Base-by-base conservation (phyloP, 2,113 vertebrate species). In the Camarhynchus parvulus region DNA sequence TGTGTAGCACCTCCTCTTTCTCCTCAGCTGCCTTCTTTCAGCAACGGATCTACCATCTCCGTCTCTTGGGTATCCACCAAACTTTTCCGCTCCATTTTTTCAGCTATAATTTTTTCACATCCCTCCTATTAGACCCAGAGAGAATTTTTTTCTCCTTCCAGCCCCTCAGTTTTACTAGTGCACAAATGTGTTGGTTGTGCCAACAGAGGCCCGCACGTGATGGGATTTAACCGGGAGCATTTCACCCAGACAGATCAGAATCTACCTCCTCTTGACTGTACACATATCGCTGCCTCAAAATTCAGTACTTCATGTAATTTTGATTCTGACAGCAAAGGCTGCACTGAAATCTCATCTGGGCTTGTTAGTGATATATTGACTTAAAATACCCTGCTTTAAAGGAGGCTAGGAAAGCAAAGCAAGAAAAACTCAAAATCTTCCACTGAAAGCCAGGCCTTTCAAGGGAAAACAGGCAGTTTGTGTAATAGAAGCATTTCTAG, bases 261-360 rank as follows among this genome's bases (percentile, higher is more conserved):
- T 25, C 41, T 69, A 15, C 69, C 76, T 82, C 37, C 42, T 81
- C 81, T 89, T 94, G 46, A 41, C 47, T 70, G 68, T 68, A 42
- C 46, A 35, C 50, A 37, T 75, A 78, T 49, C 69, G 46, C 44
- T 85, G 49, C 53, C 41, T 94, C 74, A 87, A 91, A 95, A 91
- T 84, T 55, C 59, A 88, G 19, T 64, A 64, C 31, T 78, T 92
- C 53, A 62, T 76, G 66, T 89, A 76, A 89, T 95, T 94, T 89
- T 96, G 89, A 84, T 87, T 89, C 59, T 67, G 88, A 86, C 83
- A 82, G 77, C 84, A 92, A 87, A 82, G 62, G 28, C 58, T 87
- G 53, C 81, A 79, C 55, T 82, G 81, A 92, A 95, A 87, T 89
- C 74, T 95, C 72, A 74, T 81, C 86, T 92, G 89, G 80, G 22